Evolutionary conservation across 2,113 vertebrate species (phyloP).

Genomic region (Falcunculus frontatus): DNA sequence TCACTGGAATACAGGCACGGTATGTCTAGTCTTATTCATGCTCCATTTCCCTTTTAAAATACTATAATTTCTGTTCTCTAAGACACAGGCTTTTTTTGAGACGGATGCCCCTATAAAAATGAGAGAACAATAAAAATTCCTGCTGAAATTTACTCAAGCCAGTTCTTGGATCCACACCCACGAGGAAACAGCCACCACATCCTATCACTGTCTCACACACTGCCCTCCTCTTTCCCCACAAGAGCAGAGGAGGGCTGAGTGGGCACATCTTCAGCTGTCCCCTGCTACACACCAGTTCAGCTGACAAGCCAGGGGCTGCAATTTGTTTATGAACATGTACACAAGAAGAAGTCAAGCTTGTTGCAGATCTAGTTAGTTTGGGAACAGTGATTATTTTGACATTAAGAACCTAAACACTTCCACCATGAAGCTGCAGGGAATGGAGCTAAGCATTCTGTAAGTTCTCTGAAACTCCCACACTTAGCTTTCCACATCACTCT

Average conservation of each 20-base stretch:
- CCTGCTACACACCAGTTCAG: not conserved
- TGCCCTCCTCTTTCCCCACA: not conserved
- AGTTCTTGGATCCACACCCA: not conserved
- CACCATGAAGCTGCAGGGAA: not conserved
- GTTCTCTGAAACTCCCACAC: not conserved
- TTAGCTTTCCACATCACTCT: not conserved
- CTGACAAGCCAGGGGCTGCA: not conserved
- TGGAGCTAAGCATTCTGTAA: not conserved
- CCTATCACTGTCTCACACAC: not conserved
- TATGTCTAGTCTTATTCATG: not conserved
- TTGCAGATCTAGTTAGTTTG: not conserved
- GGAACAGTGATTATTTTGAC: not conserved
- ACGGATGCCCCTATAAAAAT: not conserved
- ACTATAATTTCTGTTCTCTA: not conserved
- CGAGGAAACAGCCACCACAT: not conserved
- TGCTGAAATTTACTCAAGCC: not conserved
- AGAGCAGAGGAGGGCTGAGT: not conserved
- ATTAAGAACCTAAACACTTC: not conserved
- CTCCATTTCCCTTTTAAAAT: constrained; percentile 5
- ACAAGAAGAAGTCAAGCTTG: not conserved
- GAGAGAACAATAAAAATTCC: not conserved
- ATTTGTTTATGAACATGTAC: not conserved
- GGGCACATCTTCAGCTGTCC: not conserved
- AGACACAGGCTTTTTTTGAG: not conserved
- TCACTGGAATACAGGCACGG: not conserved